Conservation (phyloP, 2,113 vertebrate genomes). For the Athene noctua region DNA sequence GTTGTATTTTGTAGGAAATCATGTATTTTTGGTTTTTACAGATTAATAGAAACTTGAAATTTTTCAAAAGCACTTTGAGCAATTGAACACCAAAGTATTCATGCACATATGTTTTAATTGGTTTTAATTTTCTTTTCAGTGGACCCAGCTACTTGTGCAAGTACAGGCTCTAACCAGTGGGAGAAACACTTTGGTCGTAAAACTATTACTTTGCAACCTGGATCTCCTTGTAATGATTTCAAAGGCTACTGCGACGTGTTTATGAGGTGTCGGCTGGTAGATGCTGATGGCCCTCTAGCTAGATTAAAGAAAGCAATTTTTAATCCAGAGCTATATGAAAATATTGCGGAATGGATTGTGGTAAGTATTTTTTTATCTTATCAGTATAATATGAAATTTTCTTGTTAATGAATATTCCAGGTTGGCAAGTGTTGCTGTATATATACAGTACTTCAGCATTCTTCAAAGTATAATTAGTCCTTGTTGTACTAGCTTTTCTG, state of each 20-base stretch:
- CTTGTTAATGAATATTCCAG: not conserved
- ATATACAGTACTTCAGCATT: not conserved
- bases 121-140: slow-evolving; percentile 67
- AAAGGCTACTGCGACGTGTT: slow-evolving; percentile 98
- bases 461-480: not conserved
- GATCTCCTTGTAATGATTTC: slow-evolving; percentile 97
- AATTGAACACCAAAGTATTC: not conserved
- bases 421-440: not conserved
- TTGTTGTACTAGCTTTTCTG: not conserved
- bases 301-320: slow-evolving; percentile 98
- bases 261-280: slow-evolving; percentile 92
- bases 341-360: slow-evolving; percentile 97
- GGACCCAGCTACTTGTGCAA: slow-evolving; percentile 83
- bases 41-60: not conserved
- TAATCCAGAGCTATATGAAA: slow-evolving; percentile 93
- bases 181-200: slow-evolving; percentile 71
- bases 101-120: not conserved
- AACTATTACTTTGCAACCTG: slow-evolving; percentile 89
- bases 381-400: not conserved
- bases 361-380: slow-evolving; percentile 73
- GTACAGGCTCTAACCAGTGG: slow-evolving; percentile 87
- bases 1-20: not conserved
- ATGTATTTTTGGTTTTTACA: not conserved
- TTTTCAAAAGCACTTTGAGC: not conserved
- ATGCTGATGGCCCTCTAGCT: slow-evolving; percentile 94